phyloP scores from a whole-genome alignment of 2,113 vertebrate species.

The Lota lota region DNA sequence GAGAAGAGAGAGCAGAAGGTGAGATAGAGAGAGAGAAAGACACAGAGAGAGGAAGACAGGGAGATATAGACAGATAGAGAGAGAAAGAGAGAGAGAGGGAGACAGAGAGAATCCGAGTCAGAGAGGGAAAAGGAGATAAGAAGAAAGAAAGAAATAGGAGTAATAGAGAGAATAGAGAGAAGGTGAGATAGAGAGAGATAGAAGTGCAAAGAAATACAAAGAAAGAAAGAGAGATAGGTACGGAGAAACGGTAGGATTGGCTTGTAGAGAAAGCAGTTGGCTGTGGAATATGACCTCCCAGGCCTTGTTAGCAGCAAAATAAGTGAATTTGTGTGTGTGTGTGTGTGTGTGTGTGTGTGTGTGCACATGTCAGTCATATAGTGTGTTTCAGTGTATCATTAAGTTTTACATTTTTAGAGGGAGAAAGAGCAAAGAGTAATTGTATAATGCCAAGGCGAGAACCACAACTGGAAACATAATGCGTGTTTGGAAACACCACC shows the following conservation, averaged over 20 bases:
- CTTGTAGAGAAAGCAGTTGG: background rate
- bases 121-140: slow-evolving; percentile 16
- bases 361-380: background rate
- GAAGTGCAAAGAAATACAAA: background rate
- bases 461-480: too few species aligned
- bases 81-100: too few species aligned
- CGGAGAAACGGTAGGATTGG: background rate
- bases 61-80: too few species aligned
- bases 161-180: background rate
- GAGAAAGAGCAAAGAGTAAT: background rate
- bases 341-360: background rate
- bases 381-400: background rate
- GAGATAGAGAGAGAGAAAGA: background rate
- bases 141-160: slow-evolving; percentile 21
- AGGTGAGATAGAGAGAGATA: background rate
- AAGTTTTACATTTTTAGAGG: background rate
- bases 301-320: background rate
- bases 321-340: background rate
- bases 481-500: background rate
- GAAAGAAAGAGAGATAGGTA: background rate
- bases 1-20: background rate
- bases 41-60: too few species aligned
- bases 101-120: too few species aligned
- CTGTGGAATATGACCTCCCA: too few species aligned
- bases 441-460: too few species aligned